A percentile compares a stretch with the other conserved stretches of the same genome.
These are phyloP conservation scores for Upupa epops DNA, from an alignment of 2,113 vertebrate genomes.

Conservation along the genomic window DNA sequence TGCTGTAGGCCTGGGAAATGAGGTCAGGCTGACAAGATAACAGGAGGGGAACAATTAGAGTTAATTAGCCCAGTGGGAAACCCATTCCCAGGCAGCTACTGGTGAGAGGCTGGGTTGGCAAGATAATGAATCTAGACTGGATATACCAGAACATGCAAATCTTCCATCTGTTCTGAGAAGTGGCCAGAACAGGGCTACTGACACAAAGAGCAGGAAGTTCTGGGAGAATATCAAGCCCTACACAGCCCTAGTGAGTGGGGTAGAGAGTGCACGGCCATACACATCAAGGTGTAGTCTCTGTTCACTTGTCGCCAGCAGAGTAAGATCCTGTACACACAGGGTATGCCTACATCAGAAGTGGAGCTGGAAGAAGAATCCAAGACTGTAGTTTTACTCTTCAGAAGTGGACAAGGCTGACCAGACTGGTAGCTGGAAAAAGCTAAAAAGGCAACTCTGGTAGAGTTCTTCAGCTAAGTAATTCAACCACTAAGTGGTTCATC, in stretches of 20 bases:
- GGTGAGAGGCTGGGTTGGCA: conserved; percentile 42
- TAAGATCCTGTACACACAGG: background rate
- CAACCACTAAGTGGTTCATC: conserved; percentile 36
- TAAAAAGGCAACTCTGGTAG: background rate
- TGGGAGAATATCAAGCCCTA: background rate
- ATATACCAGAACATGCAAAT: conserved; percentile 40
- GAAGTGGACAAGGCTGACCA: background rate
- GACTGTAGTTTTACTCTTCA: background rate
- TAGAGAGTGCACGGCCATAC: accelerated
- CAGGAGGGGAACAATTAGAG: conserved; percentile 60
- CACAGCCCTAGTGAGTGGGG: background rate
- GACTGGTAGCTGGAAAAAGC: background rate
- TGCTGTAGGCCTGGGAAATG: conserved; percentile 66
- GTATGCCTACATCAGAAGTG: background rate
- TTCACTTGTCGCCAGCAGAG: accelerated
- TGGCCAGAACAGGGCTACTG: background rate
- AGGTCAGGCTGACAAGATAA: conserved; percentile 65
- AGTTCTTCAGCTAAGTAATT: conserved; percentile 23
- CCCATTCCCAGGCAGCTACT: conserved; percentile 53
- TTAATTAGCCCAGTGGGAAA: conserved; percentile 61
- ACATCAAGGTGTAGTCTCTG: background rate
- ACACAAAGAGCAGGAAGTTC: background rate
- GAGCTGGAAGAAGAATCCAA: background rate
- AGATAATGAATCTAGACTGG: conserved; percentile 42
- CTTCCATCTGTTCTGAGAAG: background rate